phyloP scores from a whole-genome alignment of 1,140 invertebrate species.

The Aphidius ervi region DNA sequence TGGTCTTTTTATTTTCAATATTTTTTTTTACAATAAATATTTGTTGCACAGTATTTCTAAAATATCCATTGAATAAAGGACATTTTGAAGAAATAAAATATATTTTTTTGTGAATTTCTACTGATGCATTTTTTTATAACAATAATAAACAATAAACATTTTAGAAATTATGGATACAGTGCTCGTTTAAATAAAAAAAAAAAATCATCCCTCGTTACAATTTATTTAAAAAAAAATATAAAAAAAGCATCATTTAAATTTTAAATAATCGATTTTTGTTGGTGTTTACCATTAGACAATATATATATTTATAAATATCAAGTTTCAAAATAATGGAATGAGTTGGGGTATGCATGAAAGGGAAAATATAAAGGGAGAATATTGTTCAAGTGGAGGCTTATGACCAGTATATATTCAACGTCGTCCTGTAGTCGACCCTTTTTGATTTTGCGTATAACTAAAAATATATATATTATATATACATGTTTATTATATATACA shows the following conservation, averaged over 20 bases:
- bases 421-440: not conserved
- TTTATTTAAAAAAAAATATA: conserved; percentile 13
- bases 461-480: conserved; percentile 20
- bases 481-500: conserved; percentile 9
- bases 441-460: not conserved
- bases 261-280: conserved; percentile 16
- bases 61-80: no score
- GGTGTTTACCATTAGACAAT: conserved; percentile 8
- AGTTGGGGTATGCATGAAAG: not conserved
- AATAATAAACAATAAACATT: no score
- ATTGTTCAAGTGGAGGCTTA: no score
- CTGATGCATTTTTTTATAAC: no score
- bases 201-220: conserved; percentile 6
- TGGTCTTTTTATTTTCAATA: no score
- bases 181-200: no score
- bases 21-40: no score
- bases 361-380: not conserved
- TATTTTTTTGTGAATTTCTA: no score
- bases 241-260: conserved; percentile 3
- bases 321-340: not conserved
- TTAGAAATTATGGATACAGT: no score
- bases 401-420: no score
- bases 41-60: no score
- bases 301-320: conserved; percentile 5
- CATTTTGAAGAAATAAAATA: no score